These are phyloP conservation scores for Leistus spinibarbis DNA, from an alignment of 2,888 invertebrate species.

Conservation along the genomic window DNA sequence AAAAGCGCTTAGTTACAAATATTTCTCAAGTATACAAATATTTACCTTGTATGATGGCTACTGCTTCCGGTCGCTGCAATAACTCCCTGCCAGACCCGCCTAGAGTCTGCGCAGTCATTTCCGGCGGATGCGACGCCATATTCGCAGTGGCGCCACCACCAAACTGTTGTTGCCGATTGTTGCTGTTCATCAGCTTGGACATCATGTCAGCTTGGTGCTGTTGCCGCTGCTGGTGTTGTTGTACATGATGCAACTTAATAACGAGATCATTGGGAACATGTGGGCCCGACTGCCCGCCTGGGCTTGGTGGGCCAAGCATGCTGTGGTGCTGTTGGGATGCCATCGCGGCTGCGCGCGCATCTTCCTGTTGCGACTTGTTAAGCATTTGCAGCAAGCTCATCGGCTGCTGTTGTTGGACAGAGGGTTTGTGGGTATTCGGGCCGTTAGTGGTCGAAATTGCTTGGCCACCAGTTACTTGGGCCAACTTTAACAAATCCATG, in stretches of 20 bases:
- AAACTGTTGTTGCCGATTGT: slow-evolving; percentile 46
- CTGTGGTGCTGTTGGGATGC: slow-evolving; percentile 27
- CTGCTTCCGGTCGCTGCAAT: slow-evolving; percentile 75
- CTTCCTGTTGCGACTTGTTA: slow-evolving; percentile 43
- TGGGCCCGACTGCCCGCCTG: slow-evolving; percentile 26
- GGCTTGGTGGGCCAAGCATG: slow-evolving; percentile 20
- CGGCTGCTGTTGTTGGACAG: slow-evolving; percentile 53
- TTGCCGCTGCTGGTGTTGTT: slow-evolving; percentile 50
- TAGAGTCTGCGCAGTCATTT: slow-evolving; percentile 51
- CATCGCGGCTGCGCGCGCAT: slow-evolving; percentile 30
- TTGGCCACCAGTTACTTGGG: slow-evolving; percentile 72
- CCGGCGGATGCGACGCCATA: slow-evolving; percentile 55
- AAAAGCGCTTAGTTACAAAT: not conserved
- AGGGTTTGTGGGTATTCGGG: slow-evolving; percentile 55
- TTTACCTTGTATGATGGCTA: slow-evolving; percentile 76
- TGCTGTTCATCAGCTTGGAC: slow-evolving; percentile 53
- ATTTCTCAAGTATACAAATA: not conserved
- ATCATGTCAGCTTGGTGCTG: slow-evolving; percentile 54
- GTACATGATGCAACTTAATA: slow-evolving; percentile 62
- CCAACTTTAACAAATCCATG: slow-evolving; percentile 59
- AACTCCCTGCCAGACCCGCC: slow-evolving; percentile 59
- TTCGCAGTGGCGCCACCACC: slow-evolving; percentile 29
- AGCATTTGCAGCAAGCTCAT: slow-evolving; percentile 60
- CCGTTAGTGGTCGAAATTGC: slow-evolving; percentile 65
- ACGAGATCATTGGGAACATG: slow-evolving; percentile 54